Base-by-base conservation (phyloP, 2,797 vertebrate species). In the Schizothorax lantsangensis region DNA sequence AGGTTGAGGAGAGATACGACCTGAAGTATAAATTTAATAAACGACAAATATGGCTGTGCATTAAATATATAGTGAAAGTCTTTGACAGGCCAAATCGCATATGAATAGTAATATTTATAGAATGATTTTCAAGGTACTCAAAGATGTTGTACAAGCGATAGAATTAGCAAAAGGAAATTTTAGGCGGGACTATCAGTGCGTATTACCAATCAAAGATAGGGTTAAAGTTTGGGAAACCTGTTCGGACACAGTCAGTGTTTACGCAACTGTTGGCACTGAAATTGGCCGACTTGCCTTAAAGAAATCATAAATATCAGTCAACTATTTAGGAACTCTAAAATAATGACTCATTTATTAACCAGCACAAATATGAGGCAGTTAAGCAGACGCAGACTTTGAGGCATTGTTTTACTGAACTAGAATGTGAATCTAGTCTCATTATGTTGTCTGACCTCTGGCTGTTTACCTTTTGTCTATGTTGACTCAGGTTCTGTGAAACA, bases 391-490 rank as follows among this genome's bases (percentile, higher is more conserved):
- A n/a, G 11, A 6, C n/a, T 83, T 72, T 74, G 11, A 74, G 38
- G 45, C 10, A 30, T 26, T 59, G 54, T 64, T 38, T 84, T 66
- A 66, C 57, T 49, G 54, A 23, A 30, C 11, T 75, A 21, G 4
- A 52, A 66, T 38, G 36, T 40, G 14, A 84, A 78, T 77, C 81
- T 72, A 26, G 49, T 52, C 10, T 52, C 36, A 77, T 84, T 49
- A 77, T 78, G 59, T 49, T 68, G 45, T 77, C 33, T 68, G 83
- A 52, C 73, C 59, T 30, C 83, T 40, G 73, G 45, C 23, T 77
- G 57, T 77, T 77, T 77, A 77, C 57, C 33, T 84, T 66, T 77
- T 52, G 59, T 78, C 57, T 77, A 1, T 66, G 72, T 40, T 40
- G 38, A 40, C 38, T 40, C 38, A 40, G 6, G 38, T 84, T 84